These are phyloP conservation scores for Ophonus ardosiacus DNA, from an alignment of 2,888 invertebrate species.

Conservation along the genomic window DNA sequence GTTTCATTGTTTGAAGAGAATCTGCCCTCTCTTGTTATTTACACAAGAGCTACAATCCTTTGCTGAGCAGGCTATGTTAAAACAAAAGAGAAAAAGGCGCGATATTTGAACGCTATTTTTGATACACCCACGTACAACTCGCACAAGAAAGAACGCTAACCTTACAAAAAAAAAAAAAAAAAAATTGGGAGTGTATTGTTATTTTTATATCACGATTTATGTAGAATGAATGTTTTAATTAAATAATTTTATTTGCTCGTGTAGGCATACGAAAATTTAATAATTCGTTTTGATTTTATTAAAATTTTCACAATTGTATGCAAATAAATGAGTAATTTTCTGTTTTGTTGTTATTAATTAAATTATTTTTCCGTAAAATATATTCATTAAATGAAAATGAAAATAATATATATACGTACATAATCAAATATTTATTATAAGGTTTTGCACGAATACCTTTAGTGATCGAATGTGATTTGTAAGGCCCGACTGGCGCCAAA, in stretches of 20 bases:
- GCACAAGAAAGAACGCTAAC: background rate
- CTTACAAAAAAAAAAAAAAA: background rate
- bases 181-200: background rate
- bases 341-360: background rate
- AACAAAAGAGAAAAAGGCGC: background rate
- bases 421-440: no score
- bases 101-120: background rate
- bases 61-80: background rate
- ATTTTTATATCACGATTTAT: background rate
- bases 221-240: background rate
- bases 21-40: slow-evolving; percentile 8
- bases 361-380: background rate
- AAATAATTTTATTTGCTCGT: background rate
- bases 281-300: background rate
- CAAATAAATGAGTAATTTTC: background rate
- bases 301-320: background rate
- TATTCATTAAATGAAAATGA: background rate
- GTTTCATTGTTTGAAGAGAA: slow-evolving; percentile 36
- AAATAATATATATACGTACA: background rate
- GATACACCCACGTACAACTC: background rate
- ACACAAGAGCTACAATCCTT: background rate
- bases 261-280: no score
- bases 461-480: no score
- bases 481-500: no score
- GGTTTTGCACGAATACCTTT: no score